A percentile compares a stretch with the other conserved stretches of the same genome.
These are phyloP conservation scores for Junonia oenone DNA, from an alignment of 2,888 invertebrate genomes.

Conservation along the genomic window DNA sequence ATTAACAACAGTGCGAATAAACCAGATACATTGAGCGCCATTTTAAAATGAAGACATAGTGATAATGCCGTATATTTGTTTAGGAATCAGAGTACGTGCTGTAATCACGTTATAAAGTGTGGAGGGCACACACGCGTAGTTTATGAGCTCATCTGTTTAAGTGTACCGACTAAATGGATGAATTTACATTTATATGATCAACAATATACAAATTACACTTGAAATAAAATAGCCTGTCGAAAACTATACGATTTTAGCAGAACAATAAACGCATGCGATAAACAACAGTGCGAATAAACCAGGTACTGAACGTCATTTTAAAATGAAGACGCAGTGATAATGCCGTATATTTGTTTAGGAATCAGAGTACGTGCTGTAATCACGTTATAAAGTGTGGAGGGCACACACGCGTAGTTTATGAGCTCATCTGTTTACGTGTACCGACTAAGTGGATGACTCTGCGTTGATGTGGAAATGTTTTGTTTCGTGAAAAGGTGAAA, in stretches of 20 bases:
- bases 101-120: conserved; percentile 33
- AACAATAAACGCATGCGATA: not conserved
- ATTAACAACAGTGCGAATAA: conserved; percentile 16
- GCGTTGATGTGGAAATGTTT: conserved; percentile 17
- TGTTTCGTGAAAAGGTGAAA: conserved; percentile 11
- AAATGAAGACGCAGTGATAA: conserved; percentile 55
- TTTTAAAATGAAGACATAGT: conserved; percentile 61
- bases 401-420: conserved; percentile 25
- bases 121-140: conserved; percentile 22
- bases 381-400: conserved; percentile 31
- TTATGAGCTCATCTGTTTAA: conserved; percentile 28
- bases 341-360: conserved; percentile 47
- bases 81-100: conserved; percentile 39
- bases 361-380: conserved; percentile 34
- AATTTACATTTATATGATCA: conserved; percentile 13
- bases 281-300: conserved; percentile 15
- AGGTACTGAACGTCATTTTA: conserved; percentile 44
- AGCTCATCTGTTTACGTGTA: conserved; percentile 26
- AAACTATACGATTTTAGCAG: no score
- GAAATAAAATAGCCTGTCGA: not conserved
- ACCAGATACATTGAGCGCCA: conserved; percentile 34
- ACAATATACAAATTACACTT: not conserved
- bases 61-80: conserved; percentile 46
- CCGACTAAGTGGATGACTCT: conserved; percentile 24
- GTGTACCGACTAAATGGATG: conserved; percentile 23